These are phyloP conservation scores for Adoxophyes honmai DNA, from an alignment of 1,140 invertebrate species.

Conservation along the genomic window DNA sequence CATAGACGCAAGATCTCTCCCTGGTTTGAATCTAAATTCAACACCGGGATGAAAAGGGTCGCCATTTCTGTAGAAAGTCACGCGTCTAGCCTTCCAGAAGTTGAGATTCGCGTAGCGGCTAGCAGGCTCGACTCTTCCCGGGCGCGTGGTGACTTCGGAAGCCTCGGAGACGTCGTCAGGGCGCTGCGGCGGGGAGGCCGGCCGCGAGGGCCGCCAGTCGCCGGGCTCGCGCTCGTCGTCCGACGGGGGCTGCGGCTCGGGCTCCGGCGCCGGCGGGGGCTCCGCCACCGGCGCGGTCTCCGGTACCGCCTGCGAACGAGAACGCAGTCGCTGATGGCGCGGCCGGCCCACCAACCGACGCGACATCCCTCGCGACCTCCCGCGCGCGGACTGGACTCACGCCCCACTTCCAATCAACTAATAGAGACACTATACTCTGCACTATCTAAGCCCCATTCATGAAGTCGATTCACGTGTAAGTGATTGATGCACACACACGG, in stretches of 20 bases:
- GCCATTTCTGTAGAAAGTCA: slow-evolving; percentile 95
- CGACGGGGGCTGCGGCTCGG: slow-evolving; percentile 55
- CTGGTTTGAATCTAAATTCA: slow-evolving; percentile 92
- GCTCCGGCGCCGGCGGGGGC: slow-evolving; percentile 43
- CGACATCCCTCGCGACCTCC: slow-evolving; percentile 56
- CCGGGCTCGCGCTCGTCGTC: slow-evolving; percentile 57
- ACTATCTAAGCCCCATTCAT: slow-evolving; percentile 49
- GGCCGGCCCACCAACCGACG: slow-evolving; percentile 54
- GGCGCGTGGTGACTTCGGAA: slow-evolving; percentile 55
- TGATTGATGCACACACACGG: slow-evolving; percentile 13
- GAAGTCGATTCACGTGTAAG: slow-evolving; percentile 35
- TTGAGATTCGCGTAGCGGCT: slow-evolving; percentile 87
- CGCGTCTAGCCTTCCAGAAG: slow-evolving; percentile 90
- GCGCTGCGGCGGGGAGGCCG: slow-evolving; percentile 62
- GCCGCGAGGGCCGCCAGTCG: slow-evolving; percentile 67
- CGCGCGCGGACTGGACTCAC: slow-evolving; percentile 53
- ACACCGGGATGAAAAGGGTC: slow-evolving; percentile 94
- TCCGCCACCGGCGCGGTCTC: slow-evolving; percentile 60
- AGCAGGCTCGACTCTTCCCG: slow-evolving; percentile 61
- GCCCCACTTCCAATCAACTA: slow-evolving; percentile 52
- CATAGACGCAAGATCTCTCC: slow-evolving; percentile 90
- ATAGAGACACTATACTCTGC: slow-evolving; percentile 44
- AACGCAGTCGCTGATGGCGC: slow-evolving; percentile 40
- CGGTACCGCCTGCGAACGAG: slow-evolving; percentile 56
- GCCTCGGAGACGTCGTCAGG: slow-evolving; percentile 64